Percentiles rank a stretch among this genome's conserved stretches.
Conservation (phyloP, 2,888 invertebrate species). For the Nasonovia ribisnigri region DNA sequence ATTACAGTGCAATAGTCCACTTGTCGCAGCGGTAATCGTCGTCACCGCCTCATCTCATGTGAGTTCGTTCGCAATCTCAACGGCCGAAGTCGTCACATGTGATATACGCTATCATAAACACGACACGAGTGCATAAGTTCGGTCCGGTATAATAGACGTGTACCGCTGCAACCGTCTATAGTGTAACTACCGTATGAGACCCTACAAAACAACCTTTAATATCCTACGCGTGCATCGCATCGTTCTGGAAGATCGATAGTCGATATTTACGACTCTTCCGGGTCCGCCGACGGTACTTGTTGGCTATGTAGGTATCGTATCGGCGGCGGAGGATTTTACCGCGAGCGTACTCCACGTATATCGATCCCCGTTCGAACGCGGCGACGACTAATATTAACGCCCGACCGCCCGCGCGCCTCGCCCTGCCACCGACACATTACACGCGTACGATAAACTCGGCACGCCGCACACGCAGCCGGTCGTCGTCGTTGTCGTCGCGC, state of each 20-base stretch:
- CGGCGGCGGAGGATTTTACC: slow-evolving; percentile 12
- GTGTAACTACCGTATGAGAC: background rate
- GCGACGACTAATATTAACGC: slow-evolving; percentile 22
- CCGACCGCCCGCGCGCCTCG: background rate
- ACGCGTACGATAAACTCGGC: slow-evolving; percentile 46
- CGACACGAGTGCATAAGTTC: background rate
- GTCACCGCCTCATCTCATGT: background rate
- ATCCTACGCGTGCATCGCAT: background rate
- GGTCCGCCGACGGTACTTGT: slow-evolving; percentile 31
- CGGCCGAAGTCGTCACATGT: background rate
- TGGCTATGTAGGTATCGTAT: slow-evolving; percentile 6
- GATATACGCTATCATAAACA: background rate
- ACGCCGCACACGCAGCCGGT: slow-evolving; percentile 44
- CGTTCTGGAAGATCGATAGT: background rate
- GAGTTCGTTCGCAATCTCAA: background rate
- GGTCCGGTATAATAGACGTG: background rate
- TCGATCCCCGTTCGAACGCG: slow-evolving; percentile 7
- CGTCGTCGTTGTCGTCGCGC: slow-evolving; percentile 21
- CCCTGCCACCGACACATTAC: background rate
- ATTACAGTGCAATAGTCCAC: background rate
- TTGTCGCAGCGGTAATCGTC: background rate
- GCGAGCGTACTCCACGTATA: slow-evolving; percentile 8
- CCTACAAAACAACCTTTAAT: background rate
- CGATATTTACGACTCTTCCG: background rate
- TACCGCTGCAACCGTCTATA: background rate